Evolutionary conservation across 2,797 vertebrate genomes (phyloP).

Genomic region (Netta rufina): DNA sequence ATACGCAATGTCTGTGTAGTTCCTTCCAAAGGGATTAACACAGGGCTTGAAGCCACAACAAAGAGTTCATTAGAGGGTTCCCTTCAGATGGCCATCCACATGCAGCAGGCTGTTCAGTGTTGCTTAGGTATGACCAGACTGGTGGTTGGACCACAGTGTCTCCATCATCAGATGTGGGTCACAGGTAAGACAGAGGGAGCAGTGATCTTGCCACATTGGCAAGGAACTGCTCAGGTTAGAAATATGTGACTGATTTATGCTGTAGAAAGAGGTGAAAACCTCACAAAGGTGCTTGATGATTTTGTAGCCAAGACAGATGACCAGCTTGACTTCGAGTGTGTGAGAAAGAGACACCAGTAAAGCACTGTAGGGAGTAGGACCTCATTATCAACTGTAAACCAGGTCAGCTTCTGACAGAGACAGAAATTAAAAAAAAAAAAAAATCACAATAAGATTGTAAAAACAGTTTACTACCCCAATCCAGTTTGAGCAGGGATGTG

Average conservation of each 20-base stretch:
- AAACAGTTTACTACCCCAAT: background rate
- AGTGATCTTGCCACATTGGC: fast-evolving
- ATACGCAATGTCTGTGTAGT: background rate
- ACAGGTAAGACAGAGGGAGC: background rate
- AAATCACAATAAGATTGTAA: background rate
- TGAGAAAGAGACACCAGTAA: background rate
- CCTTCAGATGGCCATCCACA: background rate
- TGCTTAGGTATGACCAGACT: background rate
- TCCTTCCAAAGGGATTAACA: conserved; percentile 1
- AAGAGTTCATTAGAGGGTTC: background rate
- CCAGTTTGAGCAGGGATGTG: background rate
- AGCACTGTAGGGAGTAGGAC: background rate
- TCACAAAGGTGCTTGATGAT: background rate
- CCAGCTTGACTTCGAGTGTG: background rate
- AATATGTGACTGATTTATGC: background rate
- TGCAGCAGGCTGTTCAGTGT: background rate
- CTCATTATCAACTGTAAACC: background rate
- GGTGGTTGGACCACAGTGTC: background rate
- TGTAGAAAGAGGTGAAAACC: background rate
- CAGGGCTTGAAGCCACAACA: background rate
- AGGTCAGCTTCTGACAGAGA: background rate
- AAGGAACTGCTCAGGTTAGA: background rate
- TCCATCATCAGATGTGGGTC: background rate
- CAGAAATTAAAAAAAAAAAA: background rate
- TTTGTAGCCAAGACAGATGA: background rate